phyloP scores from a whole-genome alignment of 2,888 invertebrate species.

The Ormia ochracea region DNA sequence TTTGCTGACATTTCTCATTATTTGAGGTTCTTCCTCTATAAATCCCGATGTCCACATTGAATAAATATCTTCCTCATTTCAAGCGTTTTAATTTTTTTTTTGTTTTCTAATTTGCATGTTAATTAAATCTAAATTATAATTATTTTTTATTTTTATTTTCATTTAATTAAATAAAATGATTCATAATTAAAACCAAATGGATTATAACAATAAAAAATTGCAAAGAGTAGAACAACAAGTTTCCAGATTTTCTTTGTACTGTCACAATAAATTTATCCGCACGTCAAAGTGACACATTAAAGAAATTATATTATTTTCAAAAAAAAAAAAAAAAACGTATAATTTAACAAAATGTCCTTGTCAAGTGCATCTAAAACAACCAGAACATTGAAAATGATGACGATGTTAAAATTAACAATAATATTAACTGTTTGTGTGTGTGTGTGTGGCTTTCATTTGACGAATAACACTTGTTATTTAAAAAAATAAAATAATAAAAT shows the following conservation, averaged over 20 bases:
- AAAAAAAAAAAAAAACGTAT: constrained; percentile 16
- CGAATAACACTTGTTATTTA: neutral
- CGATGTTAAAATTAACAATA: constrained; percentile 17
- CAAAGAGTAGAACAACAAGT: constrained; percentile 11
- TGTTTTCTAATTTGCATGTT: constrained; percentile 41
- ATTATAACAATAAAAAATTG: constrained; percentile 51
- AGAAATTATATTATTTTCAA: constrained; percentile 33
- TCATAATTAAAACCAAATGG: constrained; percentile 55
- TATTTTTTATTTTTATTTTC: constrained; percentile 1
- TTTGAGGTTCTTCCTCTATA: constrained; percentile 8
- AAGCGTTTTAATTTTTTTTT: neutral
- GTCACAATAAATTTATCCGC: constrained; percentile 58
- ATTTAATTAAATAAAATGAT: constrained; percentile 37
- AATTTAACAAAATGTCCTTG: constrained; percentile 58
- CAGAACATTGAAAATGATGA: constrained; percentile 22
- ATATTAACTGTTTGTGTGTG: neutral
- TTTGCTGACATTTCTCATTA: neutral
- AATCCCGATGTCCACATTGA: constrained; percentile 34
- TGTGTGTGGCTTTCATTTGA: neutral
- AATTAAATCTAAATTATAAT: constrained; percentile 47
- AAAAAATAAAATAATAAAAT: neutral
- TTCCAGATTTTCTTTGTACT: constrained; percentile 56
- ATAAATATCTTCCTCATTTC: constrained; percentile 52
- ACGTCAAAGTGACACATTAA: constrained; percentile 43
- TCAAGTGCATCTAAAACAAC: constrained; percentile 36